Base-by-base conservation (phyloP, 2,797 vertebrate genomes). In the Poeciliopsis turneri region DNA sequence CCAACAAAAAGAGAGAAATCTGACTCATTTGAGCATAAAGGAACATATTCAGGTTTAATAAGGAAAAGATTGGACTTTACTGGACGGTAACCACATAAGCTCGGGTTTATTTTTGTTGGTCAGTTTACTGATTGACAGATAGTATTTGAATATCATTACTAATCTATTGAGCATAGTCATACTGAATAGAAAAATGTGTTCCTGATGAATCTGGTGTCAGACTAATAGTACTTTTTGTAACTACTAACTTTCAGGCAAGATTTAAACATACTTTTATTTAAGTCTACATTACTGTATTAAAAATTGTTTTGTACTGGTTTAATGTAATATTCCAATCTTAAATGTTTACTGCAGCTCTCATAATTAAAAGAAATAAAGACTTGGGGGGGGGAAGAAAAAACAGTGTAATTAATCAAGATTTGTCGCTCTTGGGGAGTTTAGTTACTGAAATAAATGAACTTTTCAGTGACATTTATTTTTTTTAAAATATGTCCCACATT, bases 1-100 rank as follows among this genome's bases (percentile, higher is more conserved):
- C 45, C 76, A 86, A 90, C 75, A 78, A 78, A 78, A 88, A 43
- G 39, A 84, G 68, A 72, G 4, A 82, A 75, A 78, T 69, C 75
- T 41, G 76, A 76, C 64, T 74, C 77, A 83, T 83, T 74, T 70
- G 15, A 53, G 53, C 74, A 82, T 72, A 76, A 25, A 36, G 30
- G 61, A 74, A 78, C 78, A 76, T 79, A 68, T 80, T 49, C 70
- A 45, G 72, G 71, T 61, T 77, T 16, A 33, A 68, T 68, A 76
- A 66, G 46, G 75, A 87, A 79, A 25, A 45, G 28, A 43, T 51
- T 53, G 45, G 55, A 64, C 49, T 73, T 72, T 74, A 80, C 16
- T 47, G 2, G 41, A 28, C 74, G 41, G 80, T n/a, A 78, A 78
- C 78, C 43, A 70, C 47, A 75, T n/a, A 46, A 47, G 49, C 70